Evolutionary conservation across 2,113 vertebrate genomes (phyloP).

Genomic region (Sclerurus mexicanus): DNA sequence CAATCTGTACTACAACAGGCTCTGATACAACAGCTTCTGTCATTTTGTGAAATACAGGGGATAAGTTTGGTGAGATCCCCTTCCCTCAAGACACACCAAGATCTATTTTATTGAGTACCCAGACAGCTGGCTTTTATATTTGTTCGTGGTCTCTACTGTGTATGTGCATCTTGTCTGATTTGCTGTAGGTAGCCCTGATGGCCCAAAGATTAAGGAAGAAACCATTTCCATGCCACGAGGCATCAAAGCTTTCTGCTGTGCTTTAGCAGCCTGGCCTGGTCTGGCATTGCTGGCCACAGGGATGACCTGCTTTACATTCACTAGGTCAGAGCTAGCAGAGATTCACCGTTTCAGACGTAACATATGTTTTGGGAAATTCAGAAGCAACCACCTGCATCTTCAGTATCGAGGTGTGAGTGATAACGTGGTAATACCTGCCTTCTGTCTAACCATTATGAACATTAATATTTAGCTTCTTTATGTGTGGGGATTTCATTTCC

Average conservation of each 20-base stretch:
- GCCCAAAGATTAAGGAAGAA: neutral
- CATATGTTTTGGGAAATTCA: neutral
- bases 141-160: neutral
- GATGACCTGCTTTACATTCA: neutral
- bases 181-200: neutral
- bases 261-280: neutral
- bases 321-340: neutral
- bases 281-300: neutral
- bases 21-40: neutral
- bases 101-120: neutral
- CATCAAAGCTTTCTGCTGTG: neutral
- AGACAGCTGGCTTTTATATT: neutral
- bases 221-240: neutral
- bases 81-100: neutral
- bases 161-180: neutral
- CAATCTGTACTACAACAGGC: neutral
- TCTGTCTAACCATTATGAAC: neutral
- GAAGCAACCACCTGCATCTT: neutral
- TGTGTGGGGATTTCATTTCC: neutral
- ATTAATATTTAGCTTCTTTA: neutral
- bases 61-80: neutral
- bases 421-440: neutral
- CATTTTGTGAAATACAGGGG: neutral
- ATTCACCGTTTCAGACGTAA: neutral
- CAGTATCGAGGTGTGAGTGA: neutral